Base-by-base conservation (phyloP, 2,113 vertebrate species). In the Machaerirhynchus nigripectus region DNA sequence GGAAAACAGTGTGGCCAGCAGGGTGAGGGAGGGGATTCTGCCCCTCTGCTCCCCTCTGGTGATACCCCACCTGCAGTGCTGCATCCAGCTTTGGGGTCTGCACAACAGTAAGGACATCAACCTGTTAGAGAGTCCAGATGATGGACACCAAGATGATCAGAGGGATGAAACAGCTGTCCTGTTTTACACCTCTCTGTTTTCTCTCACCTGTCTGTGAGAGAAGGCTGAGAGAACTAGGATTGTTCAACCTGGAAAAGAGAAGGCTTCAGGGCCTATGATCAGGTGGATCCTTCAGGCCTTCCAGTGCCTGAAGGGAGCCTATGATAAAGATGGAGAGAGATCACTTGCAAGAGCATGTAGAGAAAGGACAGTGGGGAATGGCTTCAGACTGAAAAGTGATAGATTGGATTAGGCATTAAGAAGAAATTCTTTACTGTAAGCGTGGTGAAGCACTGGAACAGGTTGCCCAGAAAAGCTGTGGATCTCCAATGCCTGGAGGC, bases 1-100 rank as follows among this genome's bases (percentile, higher is more conserved):
- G 7, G 5, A n/a, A 53, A n/a, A 55, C 30, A 56, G 24, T 0
- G 0, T 56, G n/a, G n/a, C 1, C 56, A 79, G 24, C n/a, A 56
- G 40, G n/a, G 21, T 1, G 0, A 30, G n/a, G 20, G n/a, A 47
- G 11, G 20, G 13, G 3, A 63, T 55, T 63, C 28, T 40, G 24
- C 7, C 1, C 9, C n/a, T 55, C 40, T 55, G 4, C 5, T 78
- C 7, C 1, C 1, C 8, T 61, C 28, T 46, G 63, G 19, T 61
- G 23, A 61, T 8, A n/a, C 13, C 1, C 8, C 8, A 33, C 7
- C 28, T 15, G n/a, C 3, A 55, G 10, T 3, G 8, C 10, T n/a
- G 28, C 30, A 55, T 53, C 19, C 47, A 61, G 28, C 15, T 46
- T 4, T 47, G 23, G 33, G 18, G 3, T 37, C 55, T 17, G 13